These are phyloP conservation scores for Pygocentrus nattereri DNA, from an alignment of 2,797 vertebrate genomes.

Conservation along the genomic window DNA sequence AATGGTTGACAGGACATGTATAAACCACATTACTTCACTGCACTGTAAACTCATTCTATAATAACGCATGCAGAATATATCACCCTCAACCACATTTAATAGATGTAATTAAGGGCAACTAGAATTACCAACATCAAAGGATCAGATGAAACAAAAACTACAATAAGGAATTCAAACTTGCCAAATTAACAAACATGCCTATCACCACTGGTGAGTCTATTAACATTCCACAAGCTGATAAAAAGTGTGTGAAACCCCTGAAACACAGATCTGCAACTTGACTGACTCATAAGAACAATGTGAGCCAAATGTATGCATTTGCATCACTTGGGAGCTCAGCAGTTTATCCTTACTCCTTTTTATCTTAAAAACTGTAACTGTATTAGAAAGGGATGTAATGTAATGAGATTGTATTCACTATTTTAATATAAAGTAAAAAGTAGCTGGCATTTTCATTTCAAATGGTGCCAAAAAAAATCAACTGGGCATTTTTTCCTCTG, in stretches of 20 bases:
- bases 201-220: neutral
- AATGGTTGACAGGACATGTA: no score
- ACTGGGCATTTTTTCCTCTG: neutral
- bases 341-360: no score
- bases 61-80: neutral
- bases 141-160: constrained; percentile 1
- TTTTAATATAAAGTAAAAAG: no score
- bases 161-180: neutral
- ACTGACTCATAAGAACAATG: neutral
- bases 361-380: no score
- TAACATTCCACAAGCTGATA: neutral
- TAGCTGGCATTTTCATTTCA: no score
- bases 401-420: no score
- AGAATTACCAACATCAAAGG: neutral
- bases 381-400: no score
- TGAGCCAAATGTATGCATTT: neutral
- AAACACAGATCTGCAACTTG: neutral
- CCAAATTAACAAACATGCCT: neutral
- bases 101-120: constrained; percentile 1
- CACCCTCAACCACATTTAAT: constrained; percentile 3
- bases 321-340: neutral
- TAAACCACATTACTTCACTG: no score
- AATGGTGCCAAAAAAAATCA: neutral
- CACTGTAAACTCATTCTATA: no score
- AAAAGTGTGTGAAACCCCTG: neutral